Evolutionary conservation across 2,888 invertebrate genomes (phyloP), one percentile per base, ranked within the genome.

Genomic region (Sipunculus nudus): DNA sequence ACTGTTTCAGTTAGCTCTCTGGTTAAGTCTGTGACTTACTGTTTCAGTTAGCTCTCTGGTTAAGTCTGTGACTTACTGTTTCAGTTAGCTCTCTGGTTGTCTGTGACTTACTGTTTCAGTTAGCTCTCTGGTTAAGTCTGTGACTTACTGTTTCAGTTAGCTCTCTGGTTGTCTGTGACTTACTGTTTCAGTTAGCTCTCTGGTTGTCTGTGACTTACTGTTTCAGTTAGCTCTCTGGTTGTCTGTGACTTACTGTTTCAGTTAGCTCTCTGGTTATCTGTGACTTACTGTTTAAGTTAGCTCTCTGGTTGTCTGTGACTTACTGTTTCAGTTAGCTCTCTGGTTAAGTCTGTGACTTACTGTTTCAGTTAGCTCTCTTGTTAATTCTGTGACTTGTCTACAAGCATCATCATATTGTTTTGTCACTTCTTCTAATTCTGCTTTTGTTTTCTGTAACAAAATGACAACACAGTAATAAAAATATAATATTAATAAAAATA

Each of bases 211-310:
- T 16, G 19, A 43, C 10, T 29, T 25, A 26, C 26, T 19, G 16
- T 26, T 19, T 47, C 19, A 47, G 8, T 13, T 13, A 5, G 19
- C 23, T n/a, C 46, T 6, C 16, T 8, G n/a, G 26, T 46, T 26
- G n/a, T 26, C 26, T n/a, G 16, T 13, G 25, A 69, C 76, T 74
- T 69, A 81, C 80, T 4, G 77, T 73, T 58, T 80, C 78, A 1
- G 78, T 75, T 10, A 79, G 71, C 2, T 72, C 72, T 19, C 73
- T 63, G 0, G 75, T 76, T 4, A 71, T 71, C 28, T 70, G n/a
- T 46, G 21, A 8, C 25, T 21, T 6, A 46, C 6, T 5, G 16
- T 28, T 8, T 21, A 23, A 3, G 26, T 8, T 26, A 25, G 25
- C 23, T 46, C 25, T 25, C 16, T 23, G 4, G 46, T 28, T 25